phyloP scores from a whole-genome alignment of 2,888 invertebrate species.

The Leucophenga maculata region DNA sequence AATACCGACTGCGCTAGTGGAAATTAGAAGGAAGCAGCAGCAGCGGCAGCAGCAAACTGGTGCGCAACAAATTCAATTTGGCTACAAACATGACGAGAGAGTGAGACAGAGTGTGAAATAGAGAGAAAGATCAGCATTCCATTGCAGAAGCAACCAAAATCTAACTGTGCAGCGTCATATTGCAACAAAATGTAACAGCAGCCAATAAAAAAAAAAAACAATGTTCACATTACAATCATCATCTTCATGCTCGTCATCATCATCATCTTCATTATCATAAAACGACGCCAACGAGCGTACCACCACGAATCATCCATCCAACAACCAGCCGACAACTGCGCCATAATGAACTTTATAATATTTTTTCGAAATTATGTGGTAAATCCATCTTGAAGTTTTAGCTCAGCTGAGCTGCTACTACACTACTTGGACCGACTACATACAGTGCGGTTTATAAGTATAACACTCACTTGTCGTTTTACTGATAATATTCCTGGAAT shows the following conservation, averaged over 20 bases:
- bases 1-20: not conserved
- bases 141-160: not conserved
- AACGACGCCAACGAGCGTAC: not conserved
- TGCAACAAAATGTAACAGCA: constrained; percentile 25
- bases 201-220: constrained; percentile 13
- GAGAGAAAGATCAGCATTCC: too few species aligned
- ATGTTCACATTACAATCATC: constrained; percentile 29
- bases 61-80: constrained; percentile 25
- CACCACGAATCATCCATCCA: not conserved
- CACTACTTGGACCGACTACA: not conserved
- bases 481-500: not conserved
- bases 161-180: constrained; percentile 38
- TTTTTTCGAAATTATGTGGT: constrained; percentile 48
- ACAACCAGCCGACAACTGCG: not conserved
- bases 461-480: too few species aligned
- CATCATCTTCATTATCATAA: not conserved
- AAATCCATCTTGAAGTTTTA: constrained; percentile 23
- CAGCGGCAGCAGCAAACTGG: too few species aligned
- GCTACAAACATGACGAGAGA: not conserved
- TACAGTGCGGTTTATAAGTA: too few species aligned
- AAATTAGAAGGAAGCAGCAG: not conserved
- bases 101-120: too few species aligned
- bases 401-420: constrained; percentile 6
- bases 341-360: constrained; percentile 44
- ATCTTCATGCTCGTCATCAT: too few species aligned